Evolutionary conservation across 2,113 vertebrate species (phyloP).

Genomic region (Nyctibius bracteatus): DNA sequence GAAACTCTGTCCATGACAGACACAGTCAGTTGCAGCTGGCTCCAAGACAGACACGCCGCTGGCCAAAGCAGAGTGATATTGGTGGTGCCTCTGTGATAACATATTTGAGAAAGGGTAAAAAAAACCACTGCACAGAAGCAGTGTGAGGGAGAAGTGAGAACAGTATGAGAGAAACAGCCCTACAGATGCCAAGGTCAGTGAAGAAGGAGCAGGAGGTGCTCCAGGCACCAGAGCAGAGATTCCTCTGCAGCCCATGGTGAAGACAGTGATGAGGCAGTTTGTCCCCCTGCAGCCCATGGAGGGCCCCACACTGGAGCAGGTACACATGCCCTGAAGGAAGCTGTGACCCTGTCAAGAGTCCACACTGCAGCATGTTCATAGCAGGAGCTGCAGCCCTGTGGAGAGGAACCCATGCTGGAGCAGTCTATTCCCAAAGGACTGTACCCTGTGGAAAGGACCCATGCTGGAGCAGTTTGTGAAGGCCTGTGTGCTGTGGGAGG

Average conservation of each 20-base stretch:
- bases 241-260: not conserved
- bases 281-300: not conserved
- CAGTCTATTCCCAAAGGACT: too few species aligned
- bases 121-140: not conserved
- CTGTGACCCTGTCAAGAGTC: not conserved
- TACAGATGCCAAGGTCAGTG: too few species aligned
- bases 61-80: not conserved
- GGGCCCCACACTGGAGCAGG: too few species aligned
- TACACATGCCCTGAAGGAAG: not conserved
- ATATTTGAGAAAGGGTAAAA: not conserved
- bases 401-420: not conserved
- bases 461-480: not conserved
- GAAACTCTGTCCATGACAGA: not conserved
- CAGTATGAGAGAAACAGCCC: not conserved
- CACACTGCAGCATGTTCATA: not conserved
- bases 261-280: not conserved
- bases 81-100: not conserved
- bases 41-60: accelerated
- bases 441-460: not conserved
- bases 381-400: not conserved
- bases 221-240: too few species aligned
- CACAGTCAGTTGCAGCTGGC: not conserved
- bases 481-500: not conserved
- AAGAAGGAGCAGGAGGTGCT: not conserved
- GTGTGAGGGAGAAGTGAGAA: not conserved